A percentile compares a stretch with the other conserved stretches of the same genome.
Conservation (phyloP, 2,113 vertebrate species). For the Apodemus sylvaticus region DNA sequence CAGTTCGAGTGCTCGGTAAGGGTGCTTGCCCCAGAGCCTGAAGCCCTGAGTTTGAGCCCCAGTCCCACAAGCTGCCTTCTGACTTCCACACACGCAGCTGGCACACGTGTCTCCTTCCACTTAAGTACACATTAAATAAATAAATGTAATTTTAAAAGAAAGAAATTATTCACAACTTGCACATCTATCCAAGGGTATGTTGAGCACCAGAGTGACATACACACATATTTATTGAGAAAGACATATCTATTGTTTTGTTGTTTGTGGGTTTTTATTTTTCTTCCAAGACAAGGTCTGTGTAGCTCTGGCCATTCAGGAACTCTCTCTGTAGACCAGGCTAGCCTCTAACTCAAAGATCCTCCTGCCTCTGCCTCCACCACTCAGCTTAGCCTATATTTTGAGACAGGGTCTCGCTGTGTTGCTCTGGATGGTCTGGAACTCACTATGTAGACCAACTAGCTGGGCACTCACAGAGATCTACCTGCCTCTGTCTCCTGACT, state of each 20-base stretch:
- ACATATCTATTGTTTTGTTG: neutral
- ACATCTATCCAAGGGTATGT: neutral
- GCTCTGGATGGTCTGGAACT: neutral
- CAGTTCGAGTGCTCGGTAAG: no score
- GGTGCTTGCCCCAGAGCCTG: no score
- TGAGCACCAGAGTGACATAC: neutral
- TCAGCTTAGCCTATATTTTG: neutral
- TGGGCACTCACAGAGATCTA: neutral
- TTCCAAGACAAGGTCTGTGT: neutral
- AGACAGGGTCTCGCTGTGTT: neutral
- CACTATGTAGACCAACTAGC: neutral
- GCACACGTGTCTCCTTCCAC: neutral
- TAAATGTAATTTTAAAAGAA: neutral
- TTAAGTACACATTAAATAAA: neutral
- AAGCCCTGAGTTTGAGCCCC: neutral
- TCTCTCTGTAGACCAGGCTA: neutral
- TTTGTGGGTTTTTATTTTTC: neutral
- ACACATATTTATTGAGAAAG: neutral
- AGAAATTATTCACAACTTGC: neutral
- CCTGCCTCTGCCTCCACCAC: neutral
- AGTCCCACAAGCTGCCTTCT: neutral
- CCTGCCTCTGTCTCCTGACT: neutral
- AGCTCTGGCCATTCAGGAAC: neutral
- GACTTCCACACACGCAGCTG: neutral
- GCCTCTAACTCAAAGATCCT: neutral